These are phyloP conservation scores for Lutjanus erythropterus DNA, from an alignment of 2,113 vertebrate species.

Conservation along the genomic window DNA sequence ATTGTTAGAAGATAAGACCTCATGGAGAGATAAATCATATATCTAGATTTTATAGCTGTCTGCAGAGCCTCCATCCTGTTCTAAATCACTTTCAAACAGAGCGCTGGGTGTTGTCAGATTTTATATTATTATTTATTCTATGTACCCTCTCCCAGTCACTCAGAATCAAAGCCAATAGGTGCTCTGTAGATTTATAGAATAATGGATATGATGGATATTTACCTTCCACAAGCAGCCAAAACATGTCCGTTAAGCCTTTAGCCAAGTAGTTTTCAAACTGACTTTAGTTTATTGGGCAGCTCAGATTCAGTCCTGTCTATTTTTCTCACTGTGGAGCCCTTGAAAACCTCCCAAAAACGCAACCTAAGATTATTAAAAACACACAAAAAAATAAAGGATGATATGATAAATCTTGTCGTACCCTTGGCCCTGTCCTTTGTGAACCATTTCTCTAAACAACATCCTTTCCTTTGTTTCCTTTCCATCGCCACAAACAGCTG, in stretches of 20 bases:
- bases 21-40: not conserved
- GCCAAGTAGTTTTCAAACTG: not conserved
- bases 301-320: not conserved
- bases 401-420: no score
- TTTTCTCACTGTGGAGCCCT: not conserved
- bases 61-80: not conserved
- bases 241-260: not conserved
- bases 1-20: not conserved
- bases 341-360: not conserved
- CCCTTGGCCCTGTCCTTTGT: no score
- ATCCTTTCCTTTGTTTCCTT: conserved; percentile 24
- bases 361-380: no score
- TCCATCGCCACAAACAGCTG: conserved; percentile 35
- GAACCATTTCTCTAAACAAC: conserved; percentile 6
- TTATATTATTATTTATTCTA: no score
- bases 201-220: no score
- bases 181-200: not conserved
- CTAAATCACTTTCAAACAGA: conserved; percentile 8
- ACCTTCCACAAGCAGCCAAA: no score
- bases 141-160: not conserved
- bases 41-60: not conserved
- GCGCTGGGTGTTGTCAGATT: no score
- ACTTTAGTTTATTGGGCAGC: not conserved
- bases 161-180: not conserved
- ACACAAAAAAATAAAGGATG: no score